phyloP scores from a whole-genome alignment of 30 jellyfish, hydroid and myxozoan genomes.

The Rhopilema esculentum region DNA sequence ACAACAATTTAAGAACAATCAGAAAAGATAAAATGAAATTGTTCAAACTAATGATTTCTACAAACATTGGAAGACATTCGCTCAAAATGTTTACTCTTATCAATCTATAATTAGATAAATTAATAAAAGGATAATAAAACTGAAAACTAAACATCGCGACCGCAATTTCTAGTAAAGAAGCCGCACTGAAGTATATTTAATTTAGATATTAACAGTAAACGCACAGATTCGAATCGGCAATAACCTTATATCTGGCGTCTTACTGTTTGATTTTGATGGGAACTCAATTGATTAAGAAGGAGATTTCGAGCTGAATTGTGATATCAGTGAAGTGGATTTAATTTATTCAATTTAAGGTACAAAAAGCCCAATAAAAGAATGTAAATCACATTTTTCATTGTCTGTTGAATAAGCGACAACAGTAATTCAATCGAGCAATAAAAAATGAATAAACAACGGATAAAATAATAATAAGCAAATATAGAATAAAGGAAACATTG shows the following conservation, averaged over 20 bases:
- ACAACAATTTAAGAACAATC: too few relatives aligned
- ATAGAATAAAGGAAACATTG: background rate
- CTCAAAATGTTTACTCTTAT: background rate
- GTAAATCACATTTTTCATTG: background rate
- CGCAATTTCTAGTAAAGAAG: background rate
- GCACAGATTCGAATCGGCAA: background rate
- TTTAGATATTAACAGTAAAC: background rate
- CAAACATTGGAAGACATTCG: background rate
- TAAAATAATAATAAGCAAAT: background rate
- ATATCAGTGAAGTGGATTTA: background rate
- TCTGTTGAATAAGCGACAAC: background rate
- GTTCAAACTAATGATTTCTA: too few relatives aligned
- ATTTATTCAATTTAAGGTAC: background rate
- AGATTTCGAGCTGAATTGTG: background rate
- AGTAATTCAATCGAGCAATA: background rate
- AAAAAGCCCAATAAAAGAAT: background rate
- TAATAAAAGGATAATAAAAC: background rate
- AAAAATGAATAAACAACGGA: background rate
- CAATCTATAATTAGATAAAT: background rate
- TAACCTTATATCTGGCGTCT: background rate
- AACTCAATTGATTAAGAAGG: background rate
- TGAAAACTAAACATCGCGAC: background rate
- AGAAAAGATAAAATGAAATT: too few relatives aligned
- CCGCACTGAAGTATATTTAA: background rate
- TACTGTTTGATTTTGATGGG: background rate